Evolutionary conservation across 2,113 vertebrate genomes (phyloP), one percentile per base, ranked within the genome.

Genomic region (Brevimyrus niger): DNA sequence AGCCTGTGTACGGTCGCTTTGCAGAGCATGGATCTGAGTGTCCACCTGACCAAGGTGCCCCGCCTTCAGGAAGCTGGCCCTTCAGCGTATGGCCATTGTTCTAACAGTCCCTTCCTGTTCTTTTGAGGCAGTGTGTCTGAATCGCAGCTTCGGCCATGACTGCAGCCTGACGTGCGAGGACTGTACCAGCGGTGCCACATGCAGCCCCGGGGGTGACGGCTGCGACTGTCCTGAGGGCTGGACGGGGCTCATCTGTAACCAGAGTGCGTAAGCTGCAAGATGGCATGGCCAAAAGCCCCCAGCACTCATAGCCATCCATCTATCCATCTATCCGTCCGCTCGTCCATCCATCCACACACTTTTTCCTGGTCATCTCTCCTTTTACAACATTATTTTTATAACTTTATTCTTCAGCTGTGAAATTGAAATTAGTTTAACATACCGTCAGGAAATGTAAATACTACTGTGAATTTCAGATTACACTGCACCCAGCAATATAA

Each of bases 91-190:
- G 46, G 87, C 10, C 55, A 42, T 5, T 11, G 38, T 23, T 27
- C 35, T 42, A 17, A 87, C 21, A 35, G 48, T 42, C 1, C 21
- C 3, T 89, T 23, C 80, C 4, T 89, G 19, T 90, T 48, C 21
- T 53, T 21, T 38, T 23, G 65, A 27, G 53, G 38, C 93, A 99
- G 98, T 99, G 91, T 99, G 98, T 93, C 93, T 99, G 95, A 96
- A 97, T 0, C 93, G 94, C 89, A 96, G 97, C 0, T 99, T 99
- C 0, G 98, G 98, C 51, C 93, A 93, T 0, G 98, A 99, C 94
- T 99, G 98, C 96, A 98, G 97, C 93, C 91, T 99, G 94, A 96
- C 95, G 0, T 99, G 98, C 0, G 97, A 97, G 0, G 98, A 99
- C 94, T 99, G 98, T 85, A 91, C 92, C 0, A 97, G 97, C 0